Percentiles rank a stretch among this genome's conserved stretches.
Evolutionary conservation across 2,888 invertebrate species (phyloP).

Genomic region (Lycaena phlaeas): DNA sequence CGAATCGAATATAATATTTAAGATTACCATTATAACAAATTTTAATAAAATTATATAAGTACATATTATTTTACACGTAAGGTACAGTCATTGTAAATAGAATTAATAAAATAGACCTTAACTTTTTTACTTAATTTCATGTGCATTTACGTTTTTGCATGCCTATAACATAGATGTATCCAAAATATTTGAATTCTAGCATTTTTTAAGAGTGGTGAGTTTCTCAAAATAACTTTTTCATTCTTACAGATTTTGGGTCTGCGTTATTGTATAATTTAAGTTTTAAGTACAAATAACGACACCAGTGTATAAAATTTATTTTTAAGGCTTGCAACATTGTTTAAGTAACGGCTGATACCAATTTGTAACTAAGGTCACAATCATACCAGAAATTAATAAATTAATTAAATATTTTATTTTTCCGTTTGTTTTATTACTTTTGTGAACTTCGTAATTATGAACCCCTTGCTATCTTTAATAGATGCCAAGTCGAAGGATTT

Average conservation of each 20-base stretch:
- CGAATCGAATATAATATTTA: slow-evolving; percentile 24
- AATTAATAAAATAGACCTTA: background rate
- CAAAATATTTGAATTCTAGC: too few species aligned
- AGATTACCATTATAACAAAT: slow-evolving; percentile 6
- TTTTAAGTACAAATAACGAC: slow-evolving; percentile 48
- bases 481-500: too few species aligned
- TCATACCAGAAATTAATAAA: slow-evolving; percentile 36
- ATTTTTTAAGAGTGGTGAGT: too few species aligned
- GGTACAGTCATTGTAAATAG: slow-evolving; percentile 19
- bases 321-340: slow-evolving; percentile 26
- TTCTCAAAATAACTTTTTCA: too few species aligned
- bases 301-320: slow-evolving; percentile 46
- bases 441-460: too few species aligned
- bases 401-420: slow-evolving; percentile 20
- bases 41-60: slow-evolving; percentile 3
- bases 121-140: background rate
- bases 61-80: slow-evolving; percentile 9
- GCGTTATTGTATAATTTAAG: too few species aligned
- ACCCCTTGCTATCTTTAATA: too few species aligned
- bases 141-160: slow-evolving; percentile 10
- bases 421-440: slow-evolving; percentile 2
- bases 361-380: slow-evolving; percentile 54
- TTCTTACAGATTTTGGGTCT: too few species aligned
- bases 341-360: slow-evolving; percentile 58
- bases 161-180: too few species aligned